Conservation (phyloP, 2,113 vertebrate genomes). For the Malurus alboscapulatus region DNA sequence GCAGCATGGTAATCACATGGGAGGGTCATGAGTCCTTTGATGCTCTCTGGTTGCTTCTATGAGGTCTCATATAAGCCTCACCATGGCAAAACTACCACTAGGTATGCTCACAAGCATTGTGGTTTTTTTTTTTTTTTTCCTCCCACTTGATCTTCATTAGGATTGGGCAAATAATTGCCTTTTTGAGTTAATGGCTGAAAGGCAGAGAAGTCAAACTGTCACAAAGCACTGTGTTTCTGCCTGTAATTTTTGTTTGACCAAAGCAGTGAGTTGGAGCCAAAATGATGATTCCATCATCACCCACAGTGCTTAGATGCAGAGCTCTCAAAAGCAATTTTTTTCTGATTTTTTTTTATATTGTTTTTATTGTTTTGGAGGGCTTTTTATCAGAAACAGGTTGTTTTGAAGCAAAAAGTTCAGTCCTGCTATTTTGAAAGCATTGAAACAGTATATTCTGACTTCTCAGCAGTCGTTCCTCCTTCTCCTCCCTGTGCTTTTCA, state of each 20-base stretch:
- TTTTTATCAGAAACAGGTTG: neutral
- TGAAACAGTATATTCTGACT: neutral
- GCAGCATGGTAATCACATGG: rapidly evolving
- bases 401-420: neutral
- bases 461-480: neutral
- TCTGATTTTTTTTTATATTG: neutral
- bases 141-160: neutral
- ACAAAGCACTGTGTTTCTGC: neutral
- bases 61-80: neutral
- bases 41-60: neutral
- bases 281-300: neutral
- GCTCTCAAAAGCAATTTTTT: neutral
- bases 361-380: neutral
- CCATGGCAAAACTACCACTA: neutral
- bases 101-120: neutral
- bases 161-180: neutral
- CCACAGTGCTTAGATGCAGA: neutral
- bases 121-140: neutral
- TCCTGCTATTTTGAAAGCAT: neutral
- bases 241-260: neutral
- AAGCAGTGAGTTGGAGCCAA: neutral
- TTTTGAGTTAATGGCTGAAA: neutral
- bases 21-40: neutral
- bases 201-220: neutral
- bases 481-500: neutral